phyloP scores from a whole-genome alignment of 2,797 vertebrate genomes.

The Kryptolebias ocellatus region DNA sequence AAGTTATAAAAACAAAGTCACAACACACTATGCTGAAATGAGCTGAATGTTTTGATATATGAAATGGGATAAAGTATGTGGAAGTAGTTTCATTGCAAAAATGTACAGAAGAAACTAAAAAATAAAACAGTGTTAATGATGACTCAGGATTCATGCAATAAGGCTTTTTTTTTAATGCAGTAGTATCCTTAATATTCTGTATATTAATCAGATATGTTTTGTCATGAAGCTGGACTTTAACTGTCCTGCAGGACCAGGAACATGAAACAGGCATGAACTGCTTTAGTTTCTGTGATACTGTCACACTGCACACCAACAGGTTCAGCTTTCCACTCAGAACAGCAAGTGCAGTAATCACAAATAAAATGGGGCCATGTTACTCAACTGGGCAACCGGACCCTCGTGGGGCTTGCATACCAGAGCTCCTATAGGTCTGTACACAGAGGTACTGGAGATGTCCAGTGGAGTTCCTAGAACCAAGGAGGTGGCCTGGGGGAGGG shows the following conservation, averaged over 20 bases:
- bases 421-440: conserved; percentile 76
- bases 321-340: conserved; percentile 39
- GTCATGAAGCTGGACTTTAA: not conserved
- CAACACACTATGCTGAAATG: too few species aligned
- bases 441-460: conserved; percentile 69
- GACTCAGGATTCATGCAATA: too few species aligned
- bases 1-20: too few species aligned
- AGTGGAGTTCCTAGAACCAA: conserved; percentile 79
- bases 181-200: too few species aligned
- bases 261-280: conserved; percentile 25
- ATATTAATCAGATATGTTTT: not conserved
- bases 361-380: conserved; percentile 66
- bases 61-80: too few species aligned
- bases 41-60: too few species aligned
- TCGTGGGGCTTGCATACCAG: conserved; percentile 74
- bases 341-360: conserved; percentile 62
- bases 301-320: conserved; percentile 35
- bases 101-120: too few species aligned
- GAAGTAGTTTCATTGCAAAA: too few species aligned
- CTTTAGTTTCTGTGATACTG: conserved; percentile 41
- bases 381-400: conserved; percentile 78
- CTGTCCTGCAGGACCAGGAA: conserved; percentile 13
- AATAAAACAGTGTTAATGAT: too few species aligned
- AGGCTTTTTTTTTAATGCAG: too few species aligned
- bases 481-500: conserved; percentile 64